Base-by-base conservation (phyloP, 2,113 vertebrate genomes). In the Taxidea taxus region DNA sequence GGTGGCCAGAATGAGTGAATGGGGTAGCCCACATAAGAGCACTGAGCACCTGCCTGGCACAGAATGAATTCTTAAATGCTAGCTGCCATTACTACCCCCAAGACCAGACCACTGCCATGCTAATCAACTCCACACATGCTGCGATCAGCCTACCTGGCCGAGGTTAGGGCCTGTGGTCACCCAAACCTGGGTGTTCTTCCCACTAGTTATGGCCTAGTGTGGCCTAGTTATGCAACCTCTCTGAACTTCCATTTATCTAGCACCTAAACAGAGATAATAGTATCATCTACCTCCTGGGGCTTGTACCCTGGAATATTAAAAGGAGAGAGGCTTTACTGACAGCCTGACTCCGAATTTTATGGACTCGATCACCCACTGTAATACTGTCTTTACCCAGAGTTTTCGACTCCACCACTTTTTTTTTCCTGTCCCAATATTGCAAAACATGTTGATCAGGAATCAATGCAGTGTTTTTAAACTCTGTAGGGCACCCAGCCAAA, bases 81-180 rank as follows among this genome's bases (percentile, higher is more conserved):
- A 83, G 74, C 42, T 77, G 7, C 6, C 16, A 1, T 29, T 31
- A 27, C 9, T 31, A 68, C 21, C 54, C 49, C 54, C 64, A 42
- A 84, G 42, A 51, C 31, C 47, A 72, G 44, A 44, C 34, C 6
- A 44, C 21, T n/a, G 11, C 5, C 49, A 23, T 10, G 31, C 39
- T 72, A 31, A 5, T 15, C 34, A 64, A 39, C 1, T 5, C 25
- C 21, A n/a, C 9, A 47, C 5, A 0, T 0, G 39, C 11, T 44
- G 6, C 23, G 31, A 25, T 25, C 15, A 37, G 29, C 23, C 16
- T 31, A 9, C 7, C 31, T 34, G 51, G 51, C 23, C n/a, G 49
- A 87, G 21, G 8, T 27, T 3, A 75, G 15, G n/a, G 62, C 44
- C 42, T 15, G 16, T 44, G 58, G 16, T 47, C n/a, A 3, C 13